A percentile compares a stretch with the other conserved stretches of the same genome.
Conservation (phyloP, 2,888 invertebrate species). For the Seira sanloemensis region DNA sequence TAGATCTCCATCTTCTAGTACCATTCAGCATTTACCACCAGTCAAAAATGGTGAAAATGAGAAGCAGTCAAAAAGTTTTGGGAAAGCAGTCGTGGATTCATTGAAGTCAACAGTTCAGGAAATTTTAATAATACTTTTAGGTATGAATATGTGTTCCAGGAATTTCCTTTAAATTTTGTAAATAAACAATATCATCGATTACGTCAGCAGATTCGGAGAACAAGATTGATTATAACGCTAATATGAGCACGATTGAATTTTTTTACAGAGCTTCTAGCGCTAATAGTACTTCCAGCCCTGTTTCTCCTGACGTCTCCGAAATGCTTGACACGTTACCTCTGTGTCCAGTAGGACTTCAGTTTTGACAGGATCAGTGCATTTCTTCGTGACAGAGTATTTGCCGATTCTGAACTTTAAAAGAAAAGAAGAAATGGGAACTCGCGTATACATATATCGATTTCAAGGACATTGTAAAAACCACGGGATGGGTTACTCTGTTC, state of each 20-base stretch:
- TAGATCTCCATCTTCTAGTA: no score
- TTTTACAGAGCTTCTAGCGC: slow-evolving; percentile 55
- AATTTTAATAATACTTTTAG: slow-evolving; percentile 55
- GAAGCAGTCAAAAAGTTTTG: slow-evolving; percentile 13
- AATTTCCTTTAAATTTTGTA: no score
- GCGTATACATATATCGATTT: not conserved
- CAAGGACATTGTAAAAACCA: no score
- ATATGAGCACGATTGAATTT: not conserved
- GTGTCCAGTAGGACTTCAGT: slow-evolving; percentile 40
- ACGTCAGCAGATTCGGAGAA: no score
- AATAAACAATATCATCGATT: no score
- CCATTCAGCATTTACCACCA: no score
- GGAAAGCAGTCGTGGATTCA: slow-evolving; percentile 38
- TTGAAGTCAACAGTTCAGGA: slow-evolving; percentile 56
- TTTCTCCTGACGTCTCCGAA: slow-evolving; percentile 62
- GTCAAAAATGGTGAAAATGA: slow-evolving; percentile 11
- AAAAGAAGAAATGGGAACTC: not conserved
- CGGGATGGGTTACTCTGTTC: no score
- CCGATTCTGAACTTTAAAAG: not conserved
- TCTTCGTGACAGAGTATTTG: not conserved
- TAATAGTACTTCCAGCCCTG: slow-evolving; percentile 62
- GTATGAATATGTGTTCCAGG: no score
- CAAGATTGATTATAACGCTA: no score
- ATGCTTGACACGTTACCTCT: slow-evolving; percentile 58
- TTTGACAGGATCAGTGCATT: not conserved